phyloP scores from a whole-genome alignment of 1,140 invertebrate genomes.

The Rhyacophila brunnea region DNA sequence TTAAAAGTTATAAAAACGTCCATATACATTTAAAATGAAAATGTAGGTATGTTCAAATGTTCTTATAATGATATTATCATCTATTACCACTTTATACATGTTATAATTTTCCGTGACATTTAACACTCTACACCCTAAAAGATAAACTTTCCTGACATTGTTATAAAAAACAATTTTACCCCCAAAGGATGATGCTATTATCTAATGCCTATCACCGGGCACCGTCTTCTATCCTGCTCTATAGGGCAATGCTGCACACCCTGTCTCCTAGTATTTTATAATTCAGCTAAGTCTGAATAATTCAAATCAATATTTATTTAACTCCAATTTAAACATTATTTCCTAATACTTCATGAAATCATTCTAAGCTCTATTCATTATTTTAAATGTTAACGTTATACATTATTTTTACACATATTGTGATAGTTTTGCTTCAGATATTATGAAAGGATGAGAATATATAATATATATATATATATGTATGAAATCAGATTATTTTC shows the following conservation, averaged over 20 bases:
- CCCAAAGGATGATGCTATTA: conserved; percentile 2
- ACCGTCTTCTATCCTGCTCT: conserved; percentile 10
- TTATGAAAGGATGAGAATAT: too few relatives aligned
- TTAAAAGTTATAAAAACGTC: too few relatives aligned
- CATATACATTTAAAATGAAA: too few relatives aligned
- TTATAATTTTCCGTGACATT: conserved; percentile 10
- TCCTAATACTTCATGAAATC: conserved; percentile 26
- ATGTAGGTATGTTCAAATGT: neutral
- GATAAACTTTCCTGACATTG: neutral
- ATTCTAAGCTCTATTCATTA: conserved; percentile 35
- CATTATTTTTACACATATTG: too few relatives aligned
- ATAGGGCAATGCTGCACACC: conserved; percentile 33
- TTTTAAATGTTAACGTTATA: conserved; percentile 5
- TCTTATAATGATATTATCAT: conserved; percentile 7
- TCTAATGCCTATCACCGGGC: neutral
- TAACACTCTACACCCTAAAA: neutral
- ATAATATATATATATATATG: too few relatives aligned
- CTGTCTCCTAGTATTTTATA: conserved; percentile 33
- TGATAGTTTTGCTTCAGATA: too few relatives aligned
- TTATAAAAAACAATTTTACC: neutral
- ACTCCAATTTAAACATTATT: conserved; percentile 24
- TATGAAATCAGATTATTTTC: too few relatives aligned
- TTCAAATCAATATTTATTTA: conserved; percentile 31
- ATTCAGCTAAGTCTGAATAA: conserved; percentile 30
- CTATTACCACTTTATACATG: conserved; percentile 28